Evolutionary conservation across 2,888 invertebrate genomes (phyloP).

Genomic region (Stramonita haemastoma): DNA sequence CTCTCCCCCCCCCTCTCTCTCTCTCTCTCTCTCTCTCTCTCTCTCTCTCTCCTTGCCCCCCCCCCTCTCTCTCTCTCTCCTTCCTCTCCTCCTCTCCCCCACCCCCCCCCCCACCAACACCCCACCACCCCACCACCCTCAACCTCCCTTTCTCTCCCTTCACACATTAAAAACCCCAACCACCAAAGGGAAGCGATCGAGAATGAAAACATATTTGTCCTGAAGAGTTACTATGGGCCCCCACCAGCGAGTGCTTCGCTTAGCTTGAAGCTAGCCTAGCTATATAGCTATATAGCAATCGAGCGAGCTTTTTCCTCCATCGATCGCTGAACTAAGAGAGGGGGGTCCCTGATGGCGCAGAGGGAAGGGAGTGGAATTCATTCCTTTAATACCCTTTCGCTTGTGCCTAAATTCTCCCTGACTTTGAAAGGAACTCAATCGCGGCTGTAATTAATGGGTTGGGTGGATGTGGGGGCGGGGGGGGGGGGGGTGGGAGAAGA

Average conservation of each 20-base stretch:
- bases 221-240: conserved; percentile 4
- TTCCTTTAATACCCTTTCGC: neutral
- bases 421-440: conserved; percentile 6
- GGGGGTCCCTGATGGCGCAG: neutral
- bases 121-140: no score
- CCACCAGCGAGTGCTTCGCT: no score
- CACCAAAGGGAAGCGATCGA: conserved; percentile 9
- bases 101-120: neutral
- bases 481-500: no score
- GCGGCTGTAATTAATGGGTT: neutral
- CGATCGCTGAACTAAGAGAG: no score
- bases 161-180: no score
- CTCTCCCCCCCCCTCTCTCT: neutral
- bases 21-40: neutral
- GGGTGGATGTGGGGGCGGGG: neutral
- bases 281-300: no score
- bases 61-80: neutral
- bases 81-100: neutral
- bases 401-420: neutral
- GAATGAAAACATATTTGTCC: conserved; percentile 20
- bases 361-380: neutral
- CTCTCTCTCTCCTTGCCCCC: neutral
- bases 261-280: no score
- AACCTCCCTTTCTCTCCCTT: no score
- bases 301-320: no score